phyloP scores from a whole-genome alignment of 1,140 invertebrate species.

The Drosophila lowei region DNA sequence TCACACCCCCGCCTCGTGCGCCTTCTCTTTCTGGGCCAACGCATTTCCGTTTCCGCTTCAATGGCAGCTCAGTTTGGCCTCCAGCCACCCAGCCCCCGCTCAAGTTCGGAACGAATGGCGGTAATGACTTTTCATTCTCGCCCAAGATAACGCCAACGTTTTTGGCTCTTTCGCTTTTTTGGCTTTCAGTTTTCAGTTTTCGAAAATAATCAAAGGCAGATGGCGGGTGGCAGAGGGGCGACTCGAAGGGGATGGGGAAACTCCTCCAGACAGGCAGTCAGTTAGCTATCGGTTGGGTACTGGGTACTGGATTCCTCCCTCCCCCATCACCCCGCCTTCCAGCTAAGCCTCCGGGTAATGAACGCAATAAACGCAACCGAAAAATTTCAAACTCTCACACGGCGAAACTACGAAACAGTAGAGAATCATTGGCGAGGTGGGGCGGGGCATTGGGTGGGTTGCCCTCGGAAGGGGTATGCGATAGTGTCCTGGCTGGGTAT shows the following conservation, averaged over 20 bases:
- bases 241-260: background rate
- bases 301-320: slow-evolving; percentile 11
- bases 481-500: slow-evolving; percentile 35
- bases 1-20: no score
- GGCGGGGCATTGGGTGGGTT: slow-evolving; percentile 3
- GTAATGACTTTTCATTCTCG: slow-evolving; percentile 81
- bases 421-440: slow-evolving; percentile 11
- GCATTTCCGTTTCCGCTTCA: slow-evolving; percentile 79
- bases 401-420: slow-evolving; percentile 39
- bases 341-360: slow-evolving; percentile 49
- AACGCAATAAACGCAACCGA: slow-evolving; percentile 79
- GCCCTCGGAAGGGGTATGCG: slow-evolving; percentile 19
- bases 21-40: slow-evolving; percentile 42
- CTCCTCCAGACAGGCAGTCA: slow-evolving; percentile 28
- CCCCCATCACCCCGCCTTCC: background rate
- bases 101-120: slow-evolving; percentile 68
- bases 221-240: background rate
- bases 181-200: slow-evolving; percentile 41
- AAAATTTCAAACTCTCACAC: slow-evolving; percentile 75
- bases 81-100: background rate
- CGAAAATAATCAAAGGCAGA: slow-evolving; percentile 63
- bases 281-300: slow-evolving; percentile 56
- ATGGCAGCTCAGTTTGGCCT: slow-evolving; percentile 46
- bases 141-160: slow-evolving; percentile 76
- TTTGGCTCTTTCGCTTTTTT: slow-evolving; percentile 47